Percentiles rank a stretch among this genome's conserved stretches.
phyloP scores from a whole-genome alignment of 2,888 invertebrate species.

The Oconnorella tubifera region DNA sequence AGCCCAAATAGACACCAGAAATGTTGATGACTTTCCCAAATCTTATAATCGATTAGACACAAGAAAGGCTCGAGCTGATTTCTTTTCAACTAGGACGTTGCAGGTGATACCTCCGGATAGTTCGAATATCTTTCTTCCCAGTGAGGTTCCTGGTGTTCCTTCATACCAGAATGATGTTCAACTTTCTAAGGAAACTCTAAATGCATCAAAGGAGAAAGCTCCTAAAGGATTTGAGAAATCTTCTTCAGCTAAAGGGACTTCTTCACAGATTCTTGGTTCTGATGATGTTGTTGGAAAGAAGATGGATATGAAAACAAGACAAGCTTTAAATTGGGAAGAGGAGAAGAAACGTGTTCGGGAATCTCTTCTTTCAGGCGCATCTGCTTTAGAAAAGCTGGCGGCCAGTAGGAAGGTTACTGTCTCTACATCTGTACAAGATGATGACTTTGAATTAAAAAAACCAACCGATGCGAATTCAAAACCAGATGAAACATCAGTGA shows the following conservation, averaged over 20 bases:
- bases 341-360: too few species aligned
- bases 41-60: background rate
- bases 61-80: background rate
- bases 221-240: too few species aligned
- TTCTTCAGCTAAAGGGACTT: too few species aligned
- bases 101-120: background rate
- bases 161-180: background rate
- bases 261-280: background rate
- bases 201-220: background rate
- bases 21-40: background rate
- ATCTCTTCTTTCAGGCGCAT: too few species aligned
- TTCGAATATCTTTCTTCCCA: background rate
- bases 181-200: background rate
- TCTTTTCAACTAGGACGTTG: conserved; percentile 3
- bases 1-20: background rate
- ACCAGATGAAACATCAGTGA: background rate
- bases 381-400: too few species aligned
- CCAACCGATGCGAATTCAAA: too few species aligned
- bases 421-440: too few species aligned
- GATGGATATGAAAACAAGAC: too few species aligned
- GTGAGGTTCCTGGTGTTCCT: background rate
- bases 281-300: background rate
- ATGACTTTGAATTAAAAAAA: too few species aligned
- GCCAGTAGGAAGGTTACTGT: too few species aligned
- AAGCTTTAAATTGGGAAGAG: too few species aligned